These are phyloP conservation scores for Tenrec ecaudatus DNA, from an alignment of 2,113 vertebrate genomes.

Conservation along the genomic window DNA sequence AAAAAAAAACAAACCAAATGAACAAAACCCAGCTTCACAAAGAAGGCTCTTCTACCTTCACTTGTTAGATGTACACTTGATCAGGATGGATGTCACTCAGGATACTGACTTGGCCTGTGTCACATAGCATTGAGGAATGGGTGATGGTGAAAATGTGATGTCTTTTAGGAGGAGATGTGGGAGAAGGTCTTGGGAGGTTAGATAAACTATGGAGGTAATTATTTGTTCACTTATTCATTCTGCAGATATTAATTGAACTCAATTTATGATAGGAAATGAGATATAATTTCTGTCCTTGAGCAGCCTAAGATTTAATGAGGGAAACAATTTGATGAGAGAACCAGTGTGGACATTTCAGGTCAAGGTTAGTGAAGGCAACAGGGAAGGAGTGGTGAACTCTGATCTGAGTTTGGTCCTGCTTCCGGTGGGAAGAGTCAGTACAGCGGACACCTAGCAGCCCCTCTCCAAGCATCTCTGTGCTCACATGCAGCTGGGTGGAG, in stretches of 20 bases:
- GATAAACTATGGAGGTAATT: not conserved
- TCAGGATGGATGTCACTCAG: not conserved
- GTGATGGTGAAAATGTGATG: not conserved
- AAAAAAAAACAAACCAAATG: too few relatives aligned
- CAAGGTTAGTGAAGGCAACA: not conserved
- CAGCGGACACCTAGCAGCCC: fast-evolving
- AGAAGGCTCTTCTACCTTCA: not conserved
- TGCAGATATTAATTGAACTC: not conserved
- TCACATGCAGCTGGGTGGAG: not conserved
- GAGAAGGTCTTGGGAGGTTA: not conserved
- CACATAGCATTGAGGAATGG: not conserved
- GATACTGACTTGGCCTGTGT: not conserved
- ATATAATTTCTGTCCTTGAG: not conserved
- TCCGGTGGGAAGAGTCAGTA: not conserved
- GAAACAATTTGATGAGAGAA: not conserved
- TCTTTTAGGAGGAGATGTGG: not conserved
- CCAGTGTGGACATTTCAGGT: not conserved
- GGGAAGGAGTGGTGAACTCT: not conserved
- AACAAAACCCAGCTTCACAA: not conserved
- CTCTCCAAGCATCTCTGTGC: not conserved
- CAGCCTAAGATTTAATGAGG: not conserved
- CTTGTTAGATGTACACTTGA: not conserved
- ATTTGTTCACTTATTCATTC: not conserved
- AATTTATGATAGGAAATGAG: not conserved
- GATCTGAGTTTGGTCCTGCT: not conserved